Conservation (phyloP, 2,113 vertebrate species). For the Camelus bactrianus region DNA sequence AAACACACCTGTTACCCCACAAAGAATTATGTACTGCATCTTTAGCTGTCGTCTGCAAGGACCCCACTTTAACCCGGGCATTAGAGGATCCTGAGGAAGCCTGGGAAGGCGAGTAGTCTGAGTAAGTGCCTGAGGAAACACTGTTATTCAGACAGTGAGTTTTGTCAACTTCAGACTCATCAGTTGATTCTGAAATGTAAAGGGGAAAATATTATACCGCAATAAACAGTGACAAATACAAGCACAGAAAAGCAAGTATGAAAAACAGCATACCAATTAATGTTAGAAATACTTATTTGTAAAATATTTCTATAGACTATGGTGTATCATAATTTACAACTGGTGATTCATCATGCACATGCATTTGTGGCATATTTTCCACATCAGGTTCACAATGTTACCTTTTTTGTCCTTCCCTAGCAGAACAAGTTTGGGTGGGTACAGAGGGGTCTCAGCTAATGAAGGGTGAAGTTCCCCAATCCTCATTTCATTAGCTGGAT, state of each 20-base stretch:
- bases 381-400: constrained; percentile 81
- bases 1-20: constrained; percentile 98
- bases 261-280: constrained; percentile 42
- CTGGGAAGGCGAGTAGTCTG: constrained; percentile 99
- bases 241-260: constrained; percentile 62
- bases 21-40: constrained; percentile 95
- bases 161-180: constrained; percentile 98
- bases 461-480: constrained; percentile 99
- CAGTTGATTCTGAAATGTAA: constrained; percentile 95
- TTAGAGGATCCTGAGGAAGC: constrained; percentile 99
- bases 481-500: constrained; percentile 97
- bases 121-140: constrained; percentile 99
- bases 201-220: constrained; percentile 71
- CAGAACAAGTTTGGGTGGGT: constrained; percentile 98
- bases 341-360: constrained; percentile 76
- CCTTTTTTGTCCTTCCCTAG: constrained; percentile 99
- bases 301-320: constrained; percentile 37
- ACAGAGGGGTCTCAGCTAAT: constrained; percentile 97
- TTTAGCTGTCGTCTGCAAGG: constrained; percentile 93
- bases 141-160: constrained; percentile 99
- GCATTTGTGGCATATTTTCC: constrained; percentile 62
- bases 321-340: constrained; percentile 22
- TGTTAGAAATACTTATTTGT: constrained; percentile 8
- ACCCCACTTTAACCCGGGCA: constrained; percentile 92
- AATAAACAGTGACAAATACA: background rate